Evolutionary conservation across 2,113 vertebrate species (phyloP).

Genomic region (Lepidothrix coronata): DNA sequence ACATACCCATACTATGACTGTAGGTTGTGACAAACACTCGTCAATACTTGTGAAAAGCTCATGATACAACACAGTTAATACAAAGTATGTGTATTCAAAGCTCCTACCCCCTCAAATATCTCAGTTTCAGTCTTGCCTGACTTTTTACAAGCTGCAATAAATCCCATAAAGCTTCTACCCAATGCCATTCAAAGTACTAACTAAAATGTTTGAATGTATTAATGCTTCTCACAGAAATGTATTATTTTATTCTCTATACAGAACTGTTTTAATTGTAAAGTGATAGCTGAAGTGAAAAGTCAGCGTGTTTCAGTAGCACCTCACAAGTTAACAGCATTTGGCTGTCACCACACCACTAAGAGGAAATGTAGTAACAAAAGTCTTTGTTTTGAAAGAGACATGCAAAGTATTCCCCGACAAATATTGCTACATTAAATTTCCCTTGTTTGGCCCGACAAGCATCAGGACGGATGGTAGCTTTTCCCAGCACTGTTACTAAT

Average conservation of each 20-base stretch:
- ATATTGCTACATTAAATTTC: neutral
- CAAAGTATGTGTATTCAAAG: neutral
- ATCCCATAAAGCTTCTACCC: neutral
- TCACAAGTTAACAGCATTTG: neutral
- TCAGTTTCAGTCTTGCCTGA: neutral
- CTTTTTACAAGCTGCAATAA: neutral
- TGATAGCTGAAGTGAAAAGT: neutral
- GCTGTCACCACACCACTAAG: neutral
- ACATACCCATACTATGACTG: fast-evolving
- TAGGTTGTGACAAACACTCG: neutral
- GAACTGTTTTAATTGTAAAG: neutral
- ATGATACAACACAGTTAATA: fast-evolving
- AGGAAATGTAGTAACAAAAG: neutral
- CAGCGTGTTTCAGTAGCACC: neutral
- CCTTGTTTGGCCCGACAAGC: neutral
- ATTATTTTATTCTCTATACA: neutral
- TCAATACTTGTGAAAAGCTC: neutral
- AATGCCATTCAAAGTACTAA: neutral
- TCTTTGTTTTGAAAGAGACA: neutral
- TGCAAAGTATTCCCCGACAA: neutral
- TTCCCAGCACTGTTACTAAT: neutral
- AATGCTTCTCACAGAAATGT: neutral
- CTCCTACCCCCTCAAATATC: neutral
- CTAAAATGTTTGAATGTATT: neutral
- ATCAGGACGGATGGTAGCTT: neutral